Percentiles rank a stretch among this genome's conserved stretches.
phyloP scores from a whole-genome alignment of 2,113 vertebrate species.

The Apeltes quadracus region DNA sequence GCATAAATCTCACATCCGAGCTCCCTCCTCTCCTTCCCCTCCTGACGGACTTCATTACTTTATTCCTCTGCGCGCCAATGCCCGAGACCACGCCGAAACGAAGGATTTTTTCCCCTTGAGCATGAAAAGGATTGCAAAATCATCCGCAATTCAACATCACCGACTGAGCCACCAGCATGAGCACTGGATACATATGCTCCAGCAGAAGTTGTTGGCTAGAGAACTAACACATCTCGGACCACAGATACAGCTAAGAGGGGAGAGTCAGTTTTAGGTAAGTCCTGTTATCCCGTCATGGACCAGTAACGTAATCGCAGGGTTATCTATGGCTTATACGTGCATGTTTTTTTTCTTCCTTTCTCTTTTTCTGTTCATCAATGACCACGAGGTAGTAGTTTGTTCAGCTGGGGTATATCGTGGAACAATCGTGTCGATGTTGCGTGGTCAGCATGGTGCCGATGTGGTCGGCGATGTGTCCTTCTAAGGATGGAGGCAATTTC shows the following conservation, averaged over 20 bases:
- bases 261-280: slow-evolving; percentile 84
- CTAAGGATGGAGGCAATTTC: slow-evolving; percentile 45
- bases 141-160: slow-evolving; percentile 82
- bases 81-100: slow-evolving; percentile 69
- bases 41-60: slow-evolving; percentile 73
- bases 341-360: not conserved
- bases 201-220: slow-evolving; percentile 82
- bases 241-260: slow-evolving; percentile 73
- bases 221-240: slow-evolving; percentile 79
- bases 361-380: slow-evolving; percentile 23
- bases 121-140: slow-evolving; percentile 84
- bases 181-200: slow-evolving; percentile 81
- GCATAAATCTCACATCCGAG: slow-evolving; percentile 66
- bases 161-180: slow-evolving; percentile 79
- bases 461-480: slow-evolving; percentile 63
- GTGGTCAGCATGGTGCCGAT: slow-evolving; percentile 72
- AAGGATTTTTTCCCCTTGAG: slow-evolving; percentile 80
- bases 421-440: slow-evolving; percentile 75
- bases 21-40: slow-evolving; percentile 47
- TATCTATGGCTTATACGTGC: not conserved
- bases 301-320: slow-evolving; percentile 19
- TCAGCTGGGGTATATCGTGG: slow-evolving; percentile 58
- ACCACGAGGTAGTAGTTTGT: slow-evolving; percentile 60
- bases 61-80: slow-evolving; percentile 69
- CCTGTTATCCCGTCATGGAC: slow-evolving; percentile 23